These are phyloP conservation scores for Sebastes taczanowskii DNA, from an alignment of 2,797 vertebrate genomes.

Conservation along the genomic window DNA sequence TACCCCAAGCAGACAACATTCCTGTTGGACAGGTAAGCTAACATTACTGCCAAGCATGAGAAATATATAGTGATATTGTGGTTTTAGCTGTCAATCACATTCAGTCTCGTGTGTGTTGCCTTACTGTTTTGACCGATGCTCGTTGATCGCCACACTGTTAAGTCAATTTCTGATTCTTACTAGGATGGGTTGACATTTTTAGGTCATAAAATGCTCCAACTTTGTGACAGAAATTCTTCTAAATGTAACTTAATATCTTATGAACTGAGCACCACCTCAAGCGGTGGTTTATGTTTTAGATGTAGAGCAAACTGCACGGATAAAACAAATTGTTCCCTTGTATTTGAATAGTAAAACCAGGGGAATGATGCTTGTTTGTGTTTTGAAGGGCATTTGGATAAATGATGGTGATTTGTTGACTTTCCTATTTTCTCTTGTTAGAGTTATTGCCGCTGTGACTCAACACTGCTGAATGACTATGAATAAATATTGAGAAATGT, in stretches of 20 bases:
- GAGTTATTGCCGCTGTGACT: not conserved
- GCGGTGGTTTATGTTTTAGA: not conserved
- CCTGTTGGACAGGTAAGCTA: no score
- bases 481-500: slow-evolving; percentile 7
- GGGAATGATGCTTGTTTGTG: not conserved
- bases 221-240: not conserved
- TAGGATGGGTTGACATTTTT: not conserved
- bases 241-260: not conserved
- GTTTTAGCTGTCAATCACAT: no score
- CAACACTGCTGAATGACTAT: not conserved
- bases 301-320: not conserved
- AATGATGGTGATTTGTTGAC: slow-evolving; percentile 17
- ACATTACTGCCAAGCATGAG: no score
- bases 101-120: no score
- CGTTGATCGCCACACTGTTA: no score
- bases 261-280: not conserved
- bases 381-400: not conserved
- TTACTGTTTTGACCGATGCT: no score
- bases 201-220: not conserved
- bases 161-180: no score
- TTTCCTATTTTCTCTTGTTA: not conserved
- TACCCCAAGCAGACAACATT: no score
- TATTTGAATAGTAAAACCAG: not conserved
- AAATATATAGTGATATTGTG: no score
- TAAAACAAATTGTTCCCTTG: not conserved